Base-by-base conservation (phyloP, 1,140 invertebrate genomes). In the Lanistes nyassanus region DNA sequence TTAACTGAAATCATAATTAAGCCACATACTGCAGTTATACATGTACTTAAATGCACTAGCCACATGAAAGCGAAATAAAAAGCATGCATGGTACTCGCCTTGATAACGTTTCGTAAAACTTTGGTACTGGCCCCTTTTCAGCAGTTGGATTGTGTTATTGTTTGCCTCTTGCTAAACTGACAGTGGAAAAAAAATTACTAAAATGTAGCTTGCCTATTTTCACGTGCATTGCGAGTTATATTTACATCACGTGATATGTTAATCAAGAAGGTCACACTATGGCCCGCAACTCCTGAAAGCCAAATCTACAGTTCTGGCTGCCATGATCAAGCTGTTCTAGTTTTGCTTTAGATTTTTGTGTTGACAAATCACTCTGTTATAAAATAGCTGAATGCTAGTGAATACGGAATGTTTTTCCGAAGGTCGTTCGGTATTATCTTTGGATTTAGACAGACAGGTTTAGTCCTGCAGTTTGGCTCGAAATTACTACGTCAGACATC, bases 181-280 rank as follows among this genome's bases (percentile, higher is more conserved):
- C 42, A 34, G 3, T 3, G 29, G 21, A 67, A n/a, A 34, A n/a
- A 37, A 67, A 5, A 0, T 37, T 13, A 67, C 29, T 37, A 9
- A 72, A 62, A 36, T 34, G 51, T 23, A 11, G 34, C n/a, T 34
- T n/a, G 1, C 13, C 37, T 26, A 31, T 26, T 29, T n/a, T 11
- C 29, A 66, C 34, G 21, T 65, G 42, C 9, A 42, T 13, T n/a
- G 73, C 5, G 23, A 26, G 6, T 3, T 19, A 65, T 56, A 42
- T 66, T 65, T 51, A 74, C 73, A 66, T 56, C 73, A 75, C 65
- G 39, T 75, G 73, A 66, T 51, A 75, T 75, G 73, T 64, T 34
- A 75, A 75, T 53, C 13, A 65, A 29, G 34, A 13, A 11, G 53
- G 47, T 34, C 31, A 56, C 4, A 2, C 23, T 53, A 9, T 34